Base-by-base conservation (phyloP, 2,113 vertebrate genomes). In the Amia ocellicauda region DNA sequence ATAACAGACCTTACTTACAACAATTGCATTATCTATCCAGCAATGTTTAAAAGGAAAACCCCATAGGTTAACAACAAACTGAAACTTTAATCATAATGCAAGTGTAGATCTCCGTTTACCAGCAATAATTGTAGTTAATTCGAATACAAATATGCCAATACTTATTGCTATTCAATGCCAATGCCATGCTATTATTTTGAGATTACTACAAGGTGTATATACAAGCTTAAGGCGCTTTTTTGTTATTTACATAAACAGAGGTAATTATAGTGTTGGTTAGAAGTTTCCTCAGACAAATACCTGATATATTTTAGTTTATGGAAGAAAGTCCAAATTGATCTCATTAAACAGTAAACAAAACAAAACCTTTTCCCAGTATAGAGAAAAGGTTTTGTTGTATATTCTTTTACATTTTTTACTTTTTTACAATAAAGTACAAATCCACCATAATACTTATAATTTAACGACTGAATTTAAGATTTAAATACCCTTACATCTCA, bases 301-400 rank as follows among this genome's bases (percentile, higher is more conserved):
- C 54, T 55, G 31, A 63, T 7, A 27, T 42, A 23, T 31, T 55
- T 63, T 63, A 55, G 51, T 41, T 51, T 43, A 56, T 31, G 20
- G 8, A 17, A 19, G 23, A 53, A 41, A 24, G 7, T 19, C 50
- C 16, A 53, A 63, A 26, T 31, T 10, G 47, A 42, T 63, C n/a
- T 52, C 40, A 26, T 42, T 31, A 55, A 54, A 55, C 23, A 3
- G 28, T 20, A 8, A 41, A 43, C 62, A 43, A 58, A 42, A 42
- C 56, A 58, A 42, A 42, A 36, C 56, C 53, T 31, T n/a, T 36
- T 36, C 31, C 11, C 11, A n/a, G n/a, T n/a, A n/a, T n/a, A n/a
- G n/a, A n/a, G n/a, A n/a, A n/a, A n/a, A n/a, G n/a, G n/a, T n/a
- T n/a, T n/a, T n/a, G n/a, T n/a, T n/a, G n/a, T n/a, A n/a, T n/a